phyloP scores from a whole-genome alignment of 2,113 vertebrate species.

The Psammodynastes pulverulentus region DNA sequence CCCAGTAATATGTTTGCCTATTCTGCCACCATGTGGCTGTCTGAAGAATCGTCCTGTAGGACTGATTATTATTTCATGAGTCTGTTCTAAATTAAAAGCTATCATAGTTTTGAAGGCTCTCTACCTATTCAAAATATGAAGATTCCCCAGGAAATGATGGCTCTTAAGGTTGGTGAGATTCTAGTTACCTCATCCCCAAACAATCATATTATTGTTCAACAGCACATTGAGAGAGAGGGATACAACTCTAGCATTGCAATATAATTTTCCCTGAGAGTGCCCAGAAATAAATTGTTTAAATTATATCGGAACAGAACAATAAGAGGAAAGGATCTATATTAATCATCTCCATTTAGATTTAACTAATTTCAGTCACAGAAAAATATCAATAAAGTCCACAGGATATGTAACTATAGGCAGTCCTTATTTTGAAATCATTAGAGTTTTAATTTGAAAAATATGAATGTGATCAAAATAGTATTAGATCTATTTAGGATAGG shows the following conservation, averaged over 20 bases:
- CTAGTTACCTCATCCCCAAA: background rate
- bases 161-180: background rate
- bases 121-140: background rate
- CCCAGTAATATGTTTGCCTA: background rate
- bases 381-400: background rate
- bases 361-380: background rate
- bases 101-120: background rate
- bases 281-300: background rate
- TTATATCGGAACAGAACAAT: background rate
- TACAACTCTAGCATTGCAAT: background rate
- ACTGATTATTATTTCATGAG: constrained; percentile 37
- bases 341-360: background rate
- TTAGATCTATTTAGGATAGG: constrained; percentile 21
- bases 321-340: background rate
- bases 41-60: background rate
- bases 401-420: background rate
- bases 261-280: background rate
- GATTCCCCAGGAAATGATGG: background rate
- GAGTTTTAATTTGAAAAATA: background rate
- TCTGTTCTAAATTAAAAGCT: background rate
- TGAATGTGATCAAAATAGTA: background rate
- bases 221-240: background rate
- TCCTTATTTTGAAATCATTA: background rate
- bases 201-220: background rate
- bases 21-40: background rate